Evolutionary conservation across 1,140 invertebrate genomes (phyloP).

Genomic region (Drosophila willistoni): DNA sequence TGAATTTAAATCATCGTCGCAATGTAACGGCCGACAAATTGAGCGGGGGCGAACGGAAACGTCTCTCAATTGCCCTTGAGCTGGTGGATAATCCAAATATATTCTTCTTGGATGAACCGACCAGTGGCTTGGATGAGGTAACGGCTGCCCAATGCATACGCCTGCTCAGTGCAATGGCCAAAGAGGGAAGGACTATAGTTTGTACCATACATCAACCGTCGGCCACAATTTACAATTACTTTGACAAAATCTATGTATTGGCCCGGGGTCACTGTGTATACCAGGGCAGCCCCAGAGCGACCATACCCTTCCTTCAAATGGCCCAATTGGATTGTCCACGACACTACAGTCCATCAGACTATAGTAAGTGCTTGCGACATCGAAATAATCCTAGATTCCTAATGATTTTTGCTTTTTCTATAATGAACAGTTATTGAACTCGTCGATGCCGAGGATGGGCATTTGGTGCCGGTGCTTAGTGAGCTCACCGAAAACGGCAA

Average conservation of each 20-base stretch:
- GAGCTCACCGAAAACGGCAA: constrained; percentile 84
- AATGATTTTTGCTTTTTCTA: constrained; percentile 20
- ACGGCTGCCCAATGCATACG: constrained; percentile 93
- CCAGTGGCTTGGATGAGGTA: constrained; percentile 93
- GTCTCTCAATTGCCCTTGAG: constrained; percentile 92
- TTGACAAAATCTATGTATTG: constrained; percentile 90
- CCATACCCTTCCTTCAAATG: constrained; percentile 88
- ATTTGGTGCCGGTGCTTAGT: constrained; percentile 77
- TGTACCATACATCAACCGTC: constrained; percentile 93
- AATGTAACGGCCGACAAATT: constrained; percentile 87
- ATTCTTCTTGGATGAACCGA: constrained; percentile 88
- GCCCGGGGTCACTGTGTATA: constrained; percentile 89
- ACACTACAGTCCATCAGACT: constrained; percentile 94
- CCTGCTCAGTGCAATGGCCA: constrained; percentile 87
- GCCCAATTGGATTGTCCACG: constrained; percentile 89
- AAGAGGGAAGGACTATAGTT: constrained; percentile 88
- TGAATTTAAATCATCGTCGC: constrained; percentile 86
- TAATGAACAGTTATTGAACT: constrained; percentile 83
- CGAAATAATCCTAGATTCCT: constrained; percentile 3
- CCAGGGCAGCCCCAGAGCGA: constrained; percentile 87
- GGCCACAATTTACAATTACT: constrained; percentile 93
- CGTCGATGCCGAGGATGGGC: constrained; percentile 77
- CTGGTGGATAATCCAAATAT: constrained; percentile 93
- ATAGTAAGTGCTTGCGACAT: constrained; percentile 84
- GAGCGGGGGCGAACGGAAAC: constrained; percentile 91